Conservation (phyloP, 2,888 invertebrate species). For the Pelosia muscerda region DNA sequence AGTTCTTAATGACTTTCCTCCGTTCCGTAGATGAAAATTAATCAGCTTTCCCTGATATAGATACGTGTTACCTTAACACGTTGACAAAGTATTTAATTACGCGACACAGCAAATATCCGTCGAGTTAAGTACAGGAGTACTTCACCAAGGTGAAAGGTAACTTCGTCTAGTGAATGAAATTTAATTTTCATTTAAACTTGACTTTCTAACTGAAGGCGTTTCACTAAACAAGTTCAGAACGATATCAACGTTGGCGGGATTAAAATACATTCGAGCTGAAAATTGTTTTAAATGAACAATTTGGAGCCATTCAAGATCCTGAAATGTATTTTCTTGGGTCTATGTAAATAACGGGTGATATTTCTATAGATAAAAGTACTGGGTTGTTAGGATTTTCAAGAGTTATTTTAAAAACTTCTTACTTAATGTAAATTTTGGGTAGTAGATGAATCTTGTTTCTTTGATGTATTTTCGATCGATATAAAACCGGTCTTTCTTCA, state of each 20-base stretch:
- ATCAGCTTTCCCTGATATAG: conserved; percentile 31
- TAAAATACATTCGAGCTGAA: conserved; percentile 31
- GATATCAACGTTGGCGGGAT: conserved; percentile 35
- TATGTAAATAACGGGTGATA: neutral
- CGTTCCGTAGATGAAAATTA: conserved; percentile 24
- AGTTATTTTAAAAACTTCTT: neutral
- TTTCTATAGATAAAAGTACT: neutral
- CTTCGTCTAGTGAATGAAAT: conserved; percentile 34
- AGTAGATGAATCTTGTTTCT: neutral
- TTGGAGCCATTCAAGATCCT: conserved; percentile 22
- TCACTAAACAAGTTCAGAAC: conserved; percentile 27
- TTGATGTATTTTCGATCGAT: too few species aligned
- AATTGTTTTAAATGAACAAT: conserved; percentile 31
- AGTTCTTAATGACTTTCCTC: neutral
- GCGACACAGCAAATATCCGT: conserved; percentile 30
- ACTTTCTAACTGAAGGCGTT: conserved; percentile 29
- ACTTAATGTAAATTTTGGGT: neutral
- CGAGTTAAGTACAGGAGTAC: conserved; percentile 23
- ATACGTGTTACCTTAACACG: conserved; percentile 25
- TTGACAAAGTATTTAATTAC: conserved; percentile 41
- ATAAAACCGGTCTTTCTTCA: too few species aligned
- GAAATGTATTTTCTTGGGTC: conserved; percentile 9
- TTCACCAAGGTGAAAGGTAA: conserved; percentile 11
- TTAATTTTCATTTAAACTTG: conserved; percentile 36
- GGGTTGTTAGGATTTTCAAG: neutral